phyloP scores from a whole-genome alignment of 2,888 invertebrate species.

The Creontiades dilutus region DNA sequence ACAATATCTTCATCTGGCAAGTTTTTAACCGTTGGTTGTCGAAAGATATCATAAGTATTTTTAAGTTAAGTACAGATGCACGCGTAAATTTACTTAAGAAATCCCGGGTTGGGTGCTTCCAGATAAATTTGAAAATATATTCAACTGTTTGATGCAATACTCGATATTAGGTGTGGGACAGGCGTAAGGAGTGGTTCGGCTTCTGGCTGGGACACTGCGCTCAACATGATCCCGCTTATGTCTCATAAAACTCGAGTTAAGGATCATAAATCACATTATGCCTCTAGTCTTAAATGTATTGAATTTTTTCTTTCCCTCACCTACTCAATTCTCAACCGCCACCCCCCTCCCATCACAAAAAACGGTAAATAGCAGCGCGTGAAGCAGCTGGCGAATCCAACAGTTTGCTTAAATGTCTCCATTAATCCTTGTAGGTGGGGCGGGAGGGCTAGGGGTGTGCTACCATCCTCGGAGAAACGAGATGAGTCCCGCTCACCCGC shows the following conservation, averaged over 20 bases:
- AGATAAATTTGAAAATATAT: no score
- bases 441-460: not conserved
- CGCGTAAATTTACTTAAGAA: no score
- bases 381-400: slow-evolving; percentile 63
- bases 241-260: not conserved
- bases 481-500: slow-evolving; percentile 1
- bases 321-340: not conserved
- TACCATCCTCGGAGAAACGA: slow-evolving; percentile 42
- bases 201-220: no score
- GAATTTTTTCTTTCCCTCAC: slow-evolving; percentile 21
- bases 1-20: no score
- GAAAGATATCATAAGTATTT: no score
- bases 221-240: no score
- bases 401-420: slow-evolving; percentile 63
- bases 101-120: no score
- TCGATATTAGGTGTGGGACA: no score
- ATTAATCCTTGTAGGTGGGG: slow-evolving; percentile 52
- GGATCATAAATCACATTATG: slow-evolving; percentile 44
- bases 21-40: no score
- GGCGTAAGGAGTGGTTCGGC: no score
- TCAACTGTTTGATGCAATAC: no score
- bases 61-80: no score
- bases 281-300: slow-evolving; percentile 12
- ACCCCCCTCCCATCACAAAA: not conserved
- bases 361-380: slow-evolving; percentile 52